phyloP scores from a whole-genome alignment of 2,113 vertebrate species.

The Dipodomys spectabilis region DNA sequence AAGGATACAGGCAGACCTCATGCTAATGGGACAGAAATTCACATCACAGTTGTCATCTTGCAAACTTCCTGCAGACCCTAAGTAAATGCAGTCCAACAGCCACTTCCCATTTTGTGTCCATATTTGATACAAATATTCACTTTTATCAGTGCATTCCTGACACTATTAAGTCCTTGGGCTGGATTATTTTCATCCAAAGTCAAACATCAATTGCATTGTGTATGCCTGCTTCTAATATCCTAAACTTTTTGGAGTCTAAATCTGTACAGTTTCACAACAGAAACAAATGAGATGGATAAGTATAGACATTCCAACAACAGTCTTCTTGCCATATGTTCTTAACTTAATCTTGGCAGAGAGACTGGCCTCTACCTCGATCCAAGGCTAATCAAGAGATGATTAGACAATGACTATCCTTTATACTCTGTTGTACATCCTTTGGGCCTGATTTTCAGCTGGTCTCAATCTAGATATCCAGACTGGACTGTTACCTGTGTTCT shows the following conservation, averaged over 20 bases:
- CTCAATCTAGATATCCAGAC: not conserved
- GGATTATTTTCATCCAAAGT: not conserved
- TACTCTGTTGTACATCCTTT: not conserved
- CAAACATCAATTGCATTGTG: not conserved
- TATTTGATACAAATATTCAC: not conserved
- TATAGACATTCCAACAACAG: not conserved
- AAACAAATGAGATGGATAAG: not conserved
- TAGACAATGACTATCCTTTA: conserved; percentile 23
- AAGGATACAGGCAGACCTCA: not conserved
- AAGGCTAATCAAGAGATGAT: conserved; percentile 30
- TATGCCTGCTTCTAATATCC: not conserved
- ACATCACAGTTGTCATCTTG: not conserved
- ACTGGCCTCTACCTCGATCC: not conserved
- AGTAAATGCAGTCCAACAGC: not conserved
- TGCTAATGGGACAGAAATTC: not conserved
- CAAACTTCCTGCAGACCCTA: not conserved
- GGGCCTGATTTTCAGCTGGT: not conserved
- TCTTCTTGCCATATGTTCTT: not conserved
- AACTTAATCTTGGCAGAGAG: not conserved
- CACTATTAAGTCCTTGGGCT: not conserved
- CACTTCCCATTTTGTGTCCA: not conserved
- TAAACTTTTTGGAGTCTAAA: not conserved
- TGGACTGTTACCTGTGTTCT: not conserved
- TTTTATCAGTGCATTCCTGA: conserved; percentile 17
- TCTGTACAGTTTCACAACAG: not conserved